phyloP scores from a whole-genome alignment of 2,797 vertebrate genomes.

The Chiloscyllium punctatum region DNA sequence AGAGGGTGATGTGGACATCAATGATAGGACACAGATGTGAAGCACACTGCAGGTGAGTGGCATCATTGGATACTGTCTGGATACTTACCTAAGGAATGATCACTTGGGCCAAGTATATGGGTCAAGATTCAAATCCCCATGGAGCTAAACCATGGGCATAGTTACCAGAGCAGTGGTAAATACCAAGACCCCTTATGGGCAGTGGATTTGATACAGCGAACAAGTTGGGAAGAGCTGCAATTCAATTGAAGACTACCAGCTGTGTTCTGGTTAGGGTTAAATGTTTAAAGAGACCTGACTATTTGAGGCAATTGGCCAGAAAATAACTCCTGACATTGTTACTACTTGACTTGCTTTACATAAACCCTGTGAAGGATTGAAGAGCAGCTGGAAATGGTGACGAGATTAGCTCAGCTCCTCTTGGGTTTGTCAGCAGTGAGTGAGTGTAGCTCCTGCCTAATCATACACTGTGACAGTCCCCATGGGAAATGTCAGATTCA shows the following conservation, averaged over 20 bases:
- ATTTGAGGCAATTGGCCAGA: not conserved
- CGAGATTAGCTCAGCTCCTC: not conserved
- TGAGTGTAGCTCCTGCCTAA: not conserved
- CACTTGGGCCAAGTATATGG: not conserved
- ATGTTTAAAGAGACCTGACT: not conserved
- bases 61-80: not conserved
- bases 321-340: not conserved
- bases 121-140: not conserved
- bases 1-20: not conserved
- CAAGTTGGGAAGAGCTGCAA: not conserved
- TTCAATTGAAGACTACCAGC: not conserved
- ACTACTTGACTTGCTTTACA: no score
- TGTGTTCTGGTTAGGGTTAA: not conserved
- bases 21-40: not conserved
- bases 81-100: not conserved
- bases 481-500: not conserved
- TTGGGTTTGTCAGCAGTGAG: not conserved
- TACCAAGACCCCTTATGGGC: not conserved
- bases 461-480: not conserved
- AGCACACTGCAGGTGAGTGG: not conserved
- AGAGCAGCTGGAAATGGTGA: not conserved
- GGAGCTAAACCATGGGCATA: not conserved
- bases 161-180: not conserved
- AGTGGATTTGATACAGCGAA: not conserved
- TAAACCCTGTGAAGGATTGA: not conserved